Evolutionary conservation across 2,888 invertebrate genomes (phyloP).

Genomic region (Parnassius mnemosyne): DNA sequence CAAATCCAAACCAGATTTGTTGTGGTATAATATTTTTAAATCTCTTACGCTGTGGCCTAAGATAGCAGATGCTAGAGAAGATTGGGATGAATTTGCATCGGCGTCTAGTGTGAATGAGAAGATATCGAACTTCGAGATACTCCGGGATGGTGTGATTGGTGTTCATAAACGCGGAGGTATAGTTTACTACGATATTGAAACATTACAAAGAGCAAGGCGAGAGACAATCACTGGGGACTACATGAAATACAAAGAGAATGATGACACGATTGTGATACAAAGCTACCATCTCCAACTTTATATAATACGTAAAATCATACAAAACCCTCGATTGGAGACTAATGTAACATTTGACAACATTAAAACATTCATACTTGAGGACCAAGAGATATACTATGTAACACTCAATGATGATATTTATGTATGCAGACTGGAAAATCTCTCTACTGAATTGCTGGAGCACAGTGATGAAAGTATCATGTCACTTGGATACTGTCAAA

Average conservation of each 20-base stretch:
- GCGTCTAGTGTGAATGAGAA: slow-evolving; percentile 47
- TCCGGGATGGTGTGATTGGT: slow-evolving; percentile 48
- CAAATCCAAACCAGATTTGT: slow-evolving; percentile 41
- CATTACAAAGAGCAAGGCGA: slow-evolving; percentile 39
- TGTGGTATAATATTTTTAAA: slow-evolving; percentile 57
- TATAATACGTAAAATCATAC: slow-evolving; percentile 41
- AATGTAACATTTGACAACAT: slow-evolving; percentile 44
- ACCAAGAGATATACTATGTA: slow-evolving; percentile 45
- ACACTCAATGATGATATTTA: slow-evolving; percentile 48
- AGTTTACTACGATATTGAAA: slow-evolving; percentile 52
- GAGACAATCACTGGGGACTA: slow-evolving; percentile 46
- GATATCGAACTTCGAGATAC: slow-evolving; percentile 47
- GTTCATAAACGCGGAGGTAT: slow-evolving; percentile 51
- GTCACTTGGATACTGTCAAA: slow-evolving; percentile 45
- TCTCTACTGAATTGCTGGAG: slow-evolving; percentile 34
- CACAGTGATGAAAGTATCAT: slow-evolving; percentile 42
- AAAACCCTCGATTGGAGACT: slow-evolving; percentile 29
- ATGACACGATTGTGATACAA: slow-evolving; percentile 41
- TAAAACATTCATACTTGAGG: slow-evolving; percentile 45
- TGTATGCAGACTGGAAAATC: slow-evolving; percentile 37
- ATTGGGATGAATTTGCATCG: slow-evolving; percentile 54
- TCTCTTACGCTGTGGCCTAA: slow-evolving; percentile 57
- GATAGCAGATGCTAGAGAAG: slow-evolving; percentile 43
- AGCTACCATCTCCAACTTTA: slow-evolving; percentile 44
- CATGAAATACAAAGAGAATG: slow-evolving; percentile 51